Conservation (phyloP, 2,113 vertebrate species). For the Oenanthe melanoleuca region DNA sequence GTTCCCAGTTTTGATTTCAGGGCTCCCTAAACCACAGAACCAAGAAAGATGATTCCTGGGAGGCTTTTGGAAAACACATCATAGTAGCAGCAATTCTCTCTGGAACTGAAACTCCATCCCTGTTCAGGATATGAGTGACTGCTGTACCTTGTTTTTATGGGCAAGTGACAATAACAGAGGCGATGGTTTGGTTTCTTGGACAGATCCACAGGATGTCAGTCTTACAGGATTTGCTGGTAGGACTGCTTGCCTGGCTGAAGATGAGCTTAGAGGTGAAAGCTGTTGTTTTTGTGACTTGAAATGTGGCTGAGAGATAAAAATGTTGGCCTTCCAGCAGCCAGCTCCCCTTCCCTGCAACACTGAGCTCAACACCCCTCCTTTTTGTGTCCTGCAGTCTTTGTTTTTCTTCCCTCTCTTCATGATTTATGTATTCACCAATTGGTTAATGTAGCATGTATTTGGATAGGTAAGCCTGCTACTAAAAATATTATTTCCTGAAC, state of each 20-base stretch:
- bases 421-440: neutral
- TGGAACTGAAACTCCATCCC: fast-evolving
- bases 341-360: neutral
- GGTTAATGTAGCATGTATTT: conserved; percentile 7
- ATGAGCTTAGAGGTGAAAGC: neutral
- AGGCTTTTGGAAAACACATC: neutral
- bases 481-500: conserved; percentile 6
- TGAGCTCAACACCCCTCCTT: neutral
- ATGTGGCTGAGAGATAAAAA: neutral
- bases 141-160: neutral
- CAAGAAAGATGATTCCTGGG: neutral
- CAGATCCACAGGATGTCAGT: neutral
- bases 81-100: neutral
- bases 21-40: neutral
- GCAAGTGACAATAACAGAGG: neutral
- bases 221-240: neutral
- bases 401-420: neutral
- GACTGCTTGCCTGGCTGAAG: neutral
- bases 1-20: neutral
- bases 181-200: neutral
- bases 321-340: neutral
- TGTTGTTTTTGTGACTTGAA: neutral
- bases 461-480: neutral
- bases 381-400: neutral
- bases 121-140: neutral